Evolutionary conservation across 2,888 invertebrate species (phyloP), one percentile per base, ranked within the genome.

Genomic region (Ophioninae sp.): DNA sequence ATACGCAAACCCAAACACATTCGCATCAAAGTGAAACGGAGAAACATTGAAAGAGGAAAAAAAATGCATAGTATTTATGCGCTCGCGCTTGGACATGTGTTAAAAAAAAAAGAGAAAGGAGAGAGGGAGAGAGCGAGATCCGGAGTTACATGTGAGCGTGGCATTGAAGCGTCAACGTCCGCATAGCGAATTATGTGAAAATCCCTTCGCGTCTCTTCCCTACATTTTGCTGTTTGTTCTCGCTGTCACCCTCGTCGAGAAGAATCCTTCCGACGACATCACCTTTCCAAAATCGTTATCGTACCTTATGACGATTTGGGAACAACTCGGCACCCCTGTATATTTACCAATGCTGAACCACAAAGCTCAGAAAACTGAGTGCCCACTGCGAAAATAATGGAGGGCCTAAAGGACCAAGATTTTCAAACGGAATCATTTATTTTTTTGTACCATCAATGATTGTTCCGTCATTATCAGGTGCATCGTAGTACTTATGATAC

Each of bases 41-140:
- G 83, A 83, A 86, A 86, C 86, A 87, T 85, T 81, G 84, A 86
- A 86, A 86, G 86, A 87, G 30, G 21, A 70, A 70, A 87, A 86
- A 83, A 85, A 86, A 85, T 83, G 85, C 85, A 86, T 86, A 82
- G 65, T 78, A 84, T 81, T 81, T 84, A 84, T 84, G 81, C 44
- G 78, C 64, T 84, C 56, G 65, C 69, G 78, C 78, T 70, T 75
- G 39, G 74, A 69, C 77, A 73, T 68, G 67, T 78, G 80, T 81
- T 65, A 69, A 83, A 69, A 72, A 44, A 68, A 68, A 74, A 39
- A 59, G 21, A 68, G n/a, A 68, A 74, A 30, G 30, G 30, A 30
- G 30, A 30, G 30, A 30, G 30, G 30, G 30, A 30, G 30, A 30
- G 3, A 30, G 30, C 3, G 30, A 30, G 30, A 30, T 30, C 30